Evolutionary conservation across 2,113 vertebrate genomes (phyloP), one percentile per base, ranked within the genome.

Genomic region (Willisornis vidua): DNA sequence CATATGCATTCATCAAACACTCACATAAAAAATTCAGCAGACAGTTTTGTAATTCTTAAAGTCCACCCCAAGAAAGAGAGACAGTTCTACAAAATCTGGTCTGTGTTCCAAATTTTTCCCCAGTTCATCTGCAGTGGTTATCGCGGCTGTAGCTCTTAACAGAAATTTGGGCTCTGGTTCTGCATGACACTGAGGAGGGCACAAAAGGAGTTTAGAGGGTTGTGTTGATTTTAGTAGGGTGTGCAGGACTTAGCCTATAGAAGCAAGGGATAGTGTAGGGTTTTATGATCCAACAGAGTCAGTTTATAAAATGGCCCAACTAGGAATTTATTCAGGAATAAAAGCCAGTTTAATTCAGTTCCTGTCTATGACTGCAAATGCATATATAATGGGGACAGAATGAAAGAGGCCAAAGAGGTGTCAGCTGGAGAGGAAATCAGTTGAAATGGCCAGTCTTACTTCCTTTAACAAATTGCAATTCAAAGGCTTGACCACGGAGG

Each of bases 171-270:
- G 10, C 13, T 71, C 20, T 87, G 39, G 19, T 58, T 85, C 22
- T 67, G 14, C 0, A 0, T 58, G 43, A 16, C 26, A 23, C 52
- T 48, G 23, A 55, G 41, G 45, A 51, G 24, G 12, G 15, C 6
- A 77, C 18, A 61, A 28, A 3, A 45, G 54, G 26, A 26, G 16
- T 72, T 79, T 5, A 39, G 29, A 45, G 26, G 48, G 24, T 25
- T 65, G 17, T 46, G 28, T 26, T 74, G 26, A 28, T 51, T 79
- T 71, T 25, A 84, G 11, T 6, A 51, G 41, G 41, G 24, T 1
- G 0, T 71, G 57, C 12, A 46, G 41, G 24, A 71, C 22, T 58
- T 46, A 61, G 31, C 33, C 39, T n/a, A 26, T 67, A 63, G n/a
- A 54, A 87, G 31, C 13, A 45, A 35, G 29, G 12, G 51, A 6